Conservation (phyloP, 2,888 invertebrate species). For the Gastrophysa polygoni region DNA sequence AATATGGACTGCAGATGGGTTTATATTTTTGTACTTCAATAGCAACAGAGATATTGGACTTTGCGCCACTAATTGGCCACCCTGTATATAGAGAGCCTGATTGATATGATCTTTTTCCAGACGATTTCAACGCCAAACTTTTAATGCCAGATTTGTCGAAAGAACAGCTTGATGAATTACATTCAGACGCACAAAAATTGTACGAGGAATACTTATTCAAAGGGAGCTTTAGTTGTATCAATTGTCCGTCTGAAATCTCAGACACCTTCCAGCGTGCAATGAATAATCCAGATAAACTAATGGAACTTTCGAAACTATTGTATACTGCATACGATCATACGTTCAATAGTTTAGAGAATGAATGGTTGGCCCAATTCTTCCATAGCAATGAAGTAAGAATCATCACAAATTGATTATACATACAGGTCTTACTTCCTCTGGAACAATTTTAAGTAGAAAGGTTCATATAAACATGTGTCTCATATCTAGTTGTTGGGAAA, state of each 20-base stretch:
- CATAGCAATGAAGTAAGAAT: slow-evolving; percentile 76
- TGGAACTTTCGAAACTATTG: slow-evolving; percentile 74
- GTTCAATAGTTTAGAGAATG: slow-evolving; percentile 73
- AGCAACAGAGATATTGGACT: no score
- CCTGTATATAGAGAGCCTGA: no score
- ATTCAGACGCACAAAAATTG: slow-evolving; percentile 70
- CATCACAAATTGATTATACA: not conserved
- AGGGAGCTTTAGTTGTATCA: slow-evolving; percentile 66
- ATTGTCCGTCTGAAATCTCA: slow-evolving; percentile 63
- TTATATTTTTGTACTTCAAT: no score
- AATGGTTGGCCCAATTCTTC: slow-evolving; percentile 78
- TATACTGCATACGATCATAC: slow-evolving; percentile 82
- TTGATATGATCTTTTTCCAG: no score
- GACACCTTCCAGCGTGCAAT: slow-evolving; percentile 63
- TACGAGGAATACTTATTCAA: slow-evolving; percentile 71
- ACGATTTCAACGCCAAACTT: slow-evolving; percentile 80
- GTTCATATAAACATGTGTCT: no score
- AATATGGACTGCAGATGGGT: no score
- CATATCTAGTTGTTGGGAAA: no score
- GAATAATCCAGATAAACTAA: slow-evolving; percentile 69
- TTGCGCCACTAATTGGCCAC: no score
- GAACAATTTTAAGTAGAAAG: no score
- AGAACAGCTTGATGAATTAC: slow-evolving; percentile 67
- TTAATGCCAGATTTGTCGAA: slow-evolving; percentile 75
- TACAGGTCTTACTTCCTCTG: no score